A percentile compares a stretch with the other conserved stretches of the same genome.
Conservation (phyloP, 2,888 invertebrate species). For the Phyto melanocephala region DNA sequence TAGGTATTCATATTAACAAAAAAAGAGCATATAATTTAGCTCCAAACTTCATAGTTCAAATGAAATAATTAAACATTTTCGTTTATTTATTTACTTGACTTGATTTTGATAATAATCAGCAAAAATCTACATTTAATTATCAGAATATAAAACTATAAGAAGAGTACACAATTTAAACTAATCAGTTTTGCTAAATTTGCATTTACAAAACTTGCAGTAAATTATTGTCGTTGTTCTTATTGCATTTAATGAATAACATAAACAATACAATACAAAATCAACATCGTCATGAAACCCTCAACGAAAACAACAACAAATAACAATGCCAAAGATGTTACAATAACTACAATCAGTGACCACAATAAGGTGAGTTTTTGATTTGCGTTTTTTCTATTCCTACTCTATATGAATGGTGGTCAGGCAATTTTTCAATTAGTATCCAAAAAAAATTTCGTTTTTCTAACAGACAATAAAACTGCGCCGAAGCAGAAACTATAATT, state of each 20-base stretch:
- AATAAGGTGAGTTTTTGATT: conserved; percentile 51
- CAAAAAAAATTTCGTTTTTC: conserved; percentile 12
- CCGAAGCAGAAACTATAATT: conserved; percentile 54
- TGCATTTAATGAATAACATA: conserved; percentile 1
- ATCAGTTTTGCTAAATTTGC: conserved; percentile 30
- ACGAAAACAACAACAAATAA: conserved; percentile 25
- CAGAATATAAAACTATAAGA: background rate
- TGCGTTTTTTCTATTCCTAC: background rate
- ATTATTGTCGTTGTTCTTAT: background rate
- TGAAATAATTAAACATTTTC: background rate
- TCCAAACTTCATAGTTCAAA: background rate
- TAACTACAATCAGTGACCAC: conserved; percentile 57
- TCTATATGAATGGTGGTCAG: background rate
- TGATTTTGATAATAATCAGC: conserved; percentile 31
- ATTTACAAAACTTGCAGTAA: conserved; percentile 4
- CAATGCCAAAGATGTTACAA: conserved; percentile 52
- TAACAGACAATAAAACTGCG: conserved; percentile 24
- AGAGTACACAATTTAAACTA: background rate
- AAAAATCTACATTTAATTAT: background rate
- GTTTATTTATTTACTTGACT: background rate
- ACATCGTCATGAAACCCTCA: conserved; percentile 45
- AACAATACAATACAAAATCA: background rate
- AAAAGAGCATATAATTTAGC: background rate
- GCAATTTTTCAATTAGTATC: background rate
- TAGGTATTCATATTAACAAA: conserved; percentile 5